These are phyloP conservation scores for Scotopteryx bipunctaria DNA, from an alignment of 2,888 invertebrate species.

Conservation along the genomic window DNA sequence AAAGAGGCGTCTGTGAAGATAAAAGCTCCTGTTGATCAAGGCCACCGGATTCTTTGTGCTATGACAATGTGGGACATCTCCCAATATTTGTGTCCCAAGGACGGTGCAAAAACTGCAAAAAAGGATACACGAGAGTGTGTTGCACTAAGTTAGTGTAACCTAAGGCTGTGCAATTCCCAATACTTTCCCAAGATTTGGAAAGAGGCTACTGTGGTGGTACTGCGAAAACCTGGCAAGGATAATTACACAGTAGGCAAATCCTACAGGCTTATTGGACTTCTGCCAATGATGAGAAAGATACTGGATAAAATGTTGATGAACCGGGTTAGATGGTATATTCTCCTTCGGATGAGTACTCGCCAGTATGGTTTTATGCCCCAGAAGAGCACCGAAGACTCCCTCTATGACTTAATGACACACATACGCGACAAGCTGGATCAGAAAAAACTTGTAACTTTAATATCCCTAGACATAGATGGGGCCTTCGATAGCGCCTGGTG, in stretches of 20 bases:
- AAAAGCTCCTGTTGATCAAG: conserved; percentile 3
- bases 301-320: conserved; percentile 8
- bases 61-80: conserved; percentile 4
- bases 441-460: background rate
- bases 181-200: conserved; percentile 13
- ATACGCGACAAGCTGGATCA: background rate
- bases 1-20: conserved; percentile 4
- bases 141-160: no score
- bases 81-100: conserved; percentile 2
- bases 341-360: background rate
- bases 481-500: no score
- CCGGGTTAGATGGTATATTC: conserved; percentile 2
- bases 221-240: background rate
- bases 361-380: conserved; percentile 15
- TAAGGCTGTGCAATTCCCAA: no score
- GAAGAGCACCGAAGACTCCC: conserved; percentile 15
- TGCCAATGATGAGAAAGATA: conserved; percentile 34
- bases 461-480: conserved; percentile 17
- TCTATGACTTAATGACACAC: background rate
- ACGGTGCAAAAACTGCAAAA: conserved; percentile 12
- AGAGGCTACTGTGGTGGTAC: conserved; percentile 11
- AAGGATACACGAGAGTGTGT: background rate
- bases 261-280: conserved; percentile 35
- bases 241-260: conserved; percentile 29
- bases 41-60: background rate